Evolutionary conservation across 2,888 invertebrate genomes (phyloP).

Genomic region (Drosophila sordidula): DNA sequence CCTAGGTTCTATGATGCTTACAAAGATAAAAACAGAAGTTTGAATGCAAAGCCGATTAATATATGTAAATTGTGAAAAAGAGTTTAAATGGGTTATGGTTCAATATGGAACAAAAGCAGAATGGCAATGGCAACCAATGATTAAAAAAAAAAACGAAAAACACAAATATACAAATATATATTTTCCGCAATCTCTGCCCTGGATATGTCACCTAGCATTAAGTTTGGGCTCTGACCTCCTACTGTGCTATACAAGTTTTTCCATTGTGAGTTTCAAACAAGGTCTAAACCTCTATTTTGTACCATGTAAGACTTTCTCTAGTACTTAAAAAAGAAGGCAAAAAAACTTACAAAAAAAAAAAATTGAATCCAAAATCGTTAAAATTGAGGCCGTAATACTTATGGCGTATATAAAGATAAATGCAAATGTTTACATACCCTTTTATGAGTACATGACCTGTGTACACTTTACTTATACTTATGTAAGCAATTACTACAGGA

Average conservation of each 20-base stretch:
- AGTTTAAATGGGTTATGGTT: constrained; percentile 9
- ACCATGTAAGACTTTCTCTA: constrained; percentile 64
- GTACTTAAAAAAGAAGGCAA: constrained; percentile 18
- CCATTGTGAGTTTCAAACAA: constrained; percentile 48
- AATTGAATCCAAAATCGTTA: constrained; percentile 16
- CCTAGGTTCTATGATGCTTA: neutral
- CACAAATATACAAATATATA: constrained; percentile 28
- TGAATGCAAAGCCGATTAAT: constrained; percentile 9
- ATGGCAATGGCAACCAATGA: constrained; percentile 12
- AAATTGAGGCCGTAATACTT: constrained; percentile 50
- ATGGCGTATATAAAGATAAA: constrained; percentile 40
- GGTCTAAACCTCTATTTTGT: constrained; percentile 53
- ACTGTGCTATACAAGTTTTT: constrained; percentile 30
- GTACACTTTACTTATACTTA: constrained; percentile 57
- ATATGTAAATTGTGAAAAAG: constrained; percentile 4
- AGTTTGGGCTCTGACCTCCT: constrained; percentile 16
- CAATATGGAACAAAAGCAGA: neutral
- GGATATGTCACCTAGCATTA: constrained; percentile 24
- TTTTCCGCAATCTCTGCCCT: constrained; percentile 30
- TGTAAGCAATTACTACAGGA: constrained; percentile 62
- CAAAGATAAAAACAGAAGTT: neutral
- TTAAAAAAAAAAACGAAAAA: neutral
- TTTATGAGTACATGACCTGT: constrained; percentile 42
- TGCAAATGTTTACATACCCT: constrained; percentile 47
- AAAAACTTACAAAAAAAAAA: constrained; percentile 3